Evolutionary conservation across 2,888 invertebrate genomes (phyloP), one percentile per base, ranked within the genome.

Genomic region (Scaptomyza cyrtandrae): DNA sequence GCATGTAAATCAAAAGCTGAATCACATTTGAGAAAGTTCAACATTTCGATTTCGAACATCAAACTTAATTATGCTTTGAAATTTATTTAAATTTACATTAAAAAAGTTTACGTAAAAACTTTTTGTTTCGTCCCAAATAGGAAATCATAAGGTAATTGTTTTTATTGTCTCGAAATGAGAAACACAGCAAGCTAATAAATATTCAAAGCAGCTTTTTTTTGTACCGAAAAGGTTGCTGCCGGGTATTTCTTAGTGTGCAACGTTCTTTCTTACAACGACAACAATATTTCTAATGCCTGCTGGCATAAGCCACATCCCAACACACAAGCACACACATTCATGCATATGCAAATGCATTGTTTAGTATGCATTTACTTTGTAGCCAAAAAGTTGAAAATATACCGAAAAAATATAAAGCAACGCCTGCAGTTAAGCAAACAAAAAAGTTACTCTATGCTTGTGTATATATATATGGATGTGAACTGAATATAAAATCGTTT

Each of bases 341-440:
- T 35, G 50, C 46, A 58, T 57, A 57, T 57, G 39, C 45, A 67
- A 55, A 49, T 37, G 33, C 55, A 59, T 59, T 49, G 63, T 58
- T 64, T 59, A 45, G 52, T 50, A 68, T 72, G 64, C 48, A 59
- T 46, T 70, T 69, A 66, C 48, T 41, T 55, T 65, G 52, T 37
- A 41, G 35, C n/a, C 52, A 5, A 50, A 56, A 63, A 53, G 41
- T 37, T 29, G 10, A 45, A 37, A 52, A 53, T 48, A 39, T 35
- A 14, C 46, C 37, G 6, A 35, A 35, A 66, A 57, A 57, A 48
- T 53, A 48, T 16, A 53, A 41, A 48, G 19, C 48, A 58, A 19
- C 10, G 49, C 27, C 45, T 33, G 39, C 10, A 50, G 66, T 33
- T 13, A 29, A 29, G n/a, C 9, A 33, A 45, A 46, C 41, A 54